Evolutionary conservation across 2,113 vertebrate species (phyloP).

Genomic region (Macrotis lagotis): DNA sequence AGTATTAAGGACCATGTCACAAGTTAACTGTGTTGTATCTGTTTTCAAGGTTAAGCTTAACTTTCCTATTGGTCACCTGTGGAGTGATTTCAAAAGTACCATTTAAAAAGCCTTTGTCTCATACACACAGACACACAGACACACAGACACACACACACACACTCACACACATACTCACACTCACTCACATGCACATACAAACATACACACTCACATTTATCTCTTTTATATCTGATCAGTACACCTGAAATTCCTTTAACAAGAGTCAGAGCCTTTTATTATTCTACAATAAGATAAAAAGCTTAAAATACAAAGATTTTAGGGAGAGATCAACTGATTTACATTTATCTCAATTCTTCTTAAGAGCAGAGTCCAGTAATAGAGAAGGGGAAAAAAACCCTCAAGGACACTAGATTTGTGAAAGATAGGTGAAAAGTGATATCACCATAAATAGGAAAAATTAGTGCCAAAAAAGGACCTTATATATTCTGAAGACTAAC

Average conservation of each 20-base stretch:
- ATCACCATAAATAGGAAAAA: not conserved
- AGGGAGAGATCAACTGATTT: not conserved
- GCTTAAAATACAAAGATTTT: not conserved
- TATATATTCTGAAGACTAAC: not conserved
- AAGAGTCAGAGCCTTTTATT: not conserved
- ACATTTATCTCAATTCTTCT: not conserved
- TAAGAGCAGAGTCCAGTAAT: not conserved
- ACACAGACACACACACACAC: not conserved
- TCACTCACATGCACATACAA: not conserved
- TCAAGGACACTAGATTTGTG: not conserved
- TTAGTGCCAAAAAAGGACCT: not conserved
- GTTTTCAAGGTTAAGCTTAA: conserved; percentile 26
- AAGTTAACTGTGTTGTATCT: conserved; percentile 10
- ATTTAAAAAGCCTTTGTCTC: not conserved
- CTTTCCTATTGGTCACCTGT: not conserved
- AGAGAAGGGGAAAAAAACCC: not conserved
- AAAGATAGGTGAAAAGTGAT: not conserved
- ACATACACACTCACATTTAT: not conserved
- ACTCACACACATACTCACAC: not conserved
- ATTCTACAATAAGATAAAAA: not conserved
- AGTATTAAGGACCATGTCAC: conserved; percentile 4
- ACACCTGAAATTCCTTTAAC: not conserved
- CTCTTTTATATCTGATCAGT: not conserved
- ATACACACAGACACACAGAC: not conserved
- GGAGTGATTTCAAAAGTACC: not conserved